Conservation (phyloP, 2,113 vertebrate genomes). For the Oreotrochilus melanogaster region DNA sequence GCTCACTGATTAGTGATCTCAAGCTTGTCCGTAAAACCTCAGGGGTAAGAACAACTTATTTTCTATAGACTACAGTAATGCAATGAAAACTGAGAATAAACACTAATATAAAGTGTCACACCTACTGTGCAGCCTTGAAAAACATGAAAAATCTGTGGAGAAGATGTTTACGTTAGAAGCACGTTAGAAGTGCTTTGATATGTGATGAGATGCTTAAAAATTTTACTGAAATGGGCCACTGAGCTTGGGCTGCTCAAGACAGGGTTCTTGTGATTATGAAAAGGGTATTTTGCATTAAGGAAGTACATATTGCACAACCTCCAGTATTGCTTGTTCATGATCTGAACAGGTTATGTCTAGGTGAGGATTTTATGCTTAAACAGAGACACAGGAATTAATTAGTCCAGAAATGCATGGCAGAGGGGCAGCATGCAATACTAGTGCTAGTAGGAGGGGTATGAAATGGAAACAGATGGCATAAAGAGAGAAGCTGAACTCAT, state of each 20-base stretch:
- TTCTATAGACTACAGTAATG: neutral
- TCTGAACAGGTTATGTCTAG: neutral
- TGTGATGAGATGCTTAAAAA: neutral
- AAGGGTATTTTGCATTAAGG: neutral
- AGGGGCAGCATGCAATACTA: neutral
- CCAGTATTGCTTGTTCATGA: neutral
- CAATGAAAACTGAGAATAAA: neutral
- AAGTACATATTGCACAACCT: neutral
- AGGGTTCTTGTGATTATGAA: neutral
- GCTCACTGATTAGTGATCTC: neutral
- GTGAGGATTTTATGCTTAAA: neutral
- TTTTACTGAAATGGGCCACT: neutral
- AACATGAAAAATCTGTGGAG: neutral
- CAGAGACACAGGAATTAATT: neutral
- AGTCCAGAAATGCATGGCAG: neutral
- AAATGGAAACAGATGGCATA: neutral
- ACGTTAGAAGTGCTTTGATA: neutral
- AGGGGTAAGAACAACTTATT: neutral
- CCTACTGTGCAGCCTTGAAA: neutral
- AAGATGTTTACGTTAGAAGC: neutral
- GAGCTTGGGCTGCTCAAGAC: neutral
- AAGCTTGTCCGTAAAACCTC: neutral
- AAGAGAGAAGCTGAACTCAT: neutral
- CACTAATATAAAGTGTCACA: neutral
- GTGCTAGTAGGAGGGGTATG: neutral